Base-by-base conservation (phyloP, 2,113 vertebrate species). In the Anarrhichthys ocellatus region DNA sequence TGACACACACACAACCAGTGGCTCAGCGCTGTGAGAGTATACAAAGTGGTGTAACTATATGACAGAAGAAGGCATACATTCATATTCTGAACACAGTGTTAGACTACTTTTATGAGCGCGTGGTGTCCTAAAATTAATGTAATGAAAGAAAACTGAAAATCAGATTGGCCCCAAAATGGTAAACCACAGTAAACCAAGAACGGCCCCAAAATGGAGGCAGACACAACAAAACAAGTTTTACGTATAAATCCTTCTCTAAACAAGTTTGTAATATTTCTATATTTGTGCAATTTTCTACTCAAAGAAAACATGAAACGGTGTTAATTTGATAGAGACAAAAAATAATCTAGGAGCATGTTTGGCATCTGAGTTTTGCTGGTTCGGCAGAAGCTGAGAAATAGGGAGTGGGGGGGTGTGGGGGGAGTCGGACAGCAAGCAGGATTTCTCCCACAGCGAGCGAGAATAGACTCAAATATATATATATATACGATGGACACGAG, bases 351-450 rank as follows among this genome's bases (percentile, higher is more conserved):
- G 38, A 80, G 42, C 52, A 78, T n/a, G 40, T 87, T 86, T 90
- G 89, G 84, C 81, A 77, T 84, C 46, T 22, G 40, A 75, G 46
- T 56, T 76, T 86, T 85, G 36, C 76, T 73, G 80, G 71, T 89
- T 84, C 76, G 76, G 76, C 18, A 77, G 66, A 85, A 81, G 61
- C 58, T 6, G 74, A 79, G 46, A 56, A 73, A 70, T 20, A 58
- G 73, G 54, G 61, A 84, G 68, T 32, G 72, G 63, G 36, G 2
- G 48, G 66, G 40, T n/a, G 42, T 54, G 62, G 11, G 27, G 29
- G 44, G 48, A 69, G 92, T 88, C 73, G 24, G 83, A 70, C 65
- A 93, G 89, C 77, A 79, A 76, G 85, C 72, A 81, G 46, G 74
- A 34, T 62, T 80, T 67, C 66, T 86, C 52, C 56, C 73, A 68